Percentiles rank a stretch among this genome's conserved stretches.
phyloP scores from a whole-genome alignment of 1,140 invertebrate species.

The Aphis gossypii region DNA sequence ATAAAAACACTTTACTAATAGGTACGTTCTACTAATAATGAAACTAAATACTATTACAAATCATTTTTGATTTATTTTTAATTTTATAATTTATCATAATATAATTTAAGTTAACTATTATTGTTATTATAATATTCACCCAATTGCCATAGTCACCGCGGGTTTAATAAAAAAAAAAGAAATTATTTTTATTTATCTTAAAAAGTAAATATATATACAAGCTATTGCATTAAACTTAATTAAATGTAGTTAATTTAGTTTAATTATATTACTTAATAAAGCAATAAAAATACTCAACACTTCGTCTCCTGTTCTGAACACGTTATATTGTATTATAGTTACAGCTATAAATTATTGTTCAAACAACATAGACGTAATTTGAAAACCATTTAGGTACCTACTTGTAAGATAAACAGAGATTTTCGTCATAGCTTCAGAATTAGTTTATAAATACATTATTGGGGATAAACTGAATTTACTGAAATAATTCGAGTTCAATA shows the following conservation, averaged over 20 bases:
- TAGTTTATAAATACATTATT: neutral
- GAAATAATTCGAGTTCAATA: neutral
- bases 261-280: neutral
- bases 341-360: neutral
- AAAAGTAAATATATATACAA: too few species aligned
- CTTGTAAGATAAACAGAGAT: neutral
- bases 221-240: too few species aligned
- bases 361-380: neutral
- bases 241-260: too few species aligned
- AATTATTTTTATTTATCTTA: too few species aligned
- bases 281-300: neutral
- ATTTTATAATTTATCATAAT: neutral
- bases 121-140: too few species aligned
- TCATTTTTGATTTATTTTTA: neutral
- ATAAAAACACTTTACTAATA: too few species aligned
- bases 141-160: too few species aligned
- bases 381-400: neutral
- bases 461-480: neutral
- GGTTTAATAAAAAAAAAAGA: too few species aligned
- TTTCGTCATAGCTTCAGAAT: neutral
- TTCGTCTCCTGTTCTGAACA: neutral
- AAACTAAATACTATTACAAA: neutral
- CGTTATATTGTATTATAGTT: neutral
- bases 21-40: too few species aligned
- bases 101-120: too few species aligned